phyloP scores from a whole-genome alignment of 64 coral and sea anemone genomes.

The Hydrozoanthus tunicans region DNA sequence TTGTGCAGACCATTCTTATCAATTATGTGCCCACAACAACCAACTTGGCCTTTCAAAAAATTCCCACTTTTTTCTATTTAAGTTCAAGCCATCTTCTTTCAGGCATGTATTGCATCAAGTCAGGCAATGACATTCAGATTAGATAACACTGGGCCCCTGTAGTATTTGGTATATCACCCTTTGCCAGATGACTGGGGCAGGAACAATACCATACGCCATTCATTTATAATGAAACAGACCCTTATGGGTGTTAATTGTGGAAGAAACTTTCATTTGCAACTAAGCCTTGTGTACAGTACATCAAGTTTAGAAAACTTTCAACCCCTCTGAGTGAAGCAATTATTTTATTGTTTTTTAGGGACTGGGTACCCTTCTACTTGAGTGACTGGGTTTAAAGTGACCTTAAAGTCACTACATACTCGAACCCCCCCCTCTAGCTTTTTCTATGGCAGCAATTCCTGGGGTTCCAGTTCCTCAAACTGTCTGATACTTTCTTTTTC shows the following conservation, averaged over 20 bases:
- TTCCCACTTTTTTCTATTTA: slow-evolving; percentile 15
- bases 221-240: not conserved
- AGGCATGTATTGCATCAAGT: not conserved
- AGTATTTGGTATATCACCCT: slow-evolving; percentile 1
- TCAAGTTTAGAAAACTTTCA: slow-evolving; percentile 3
- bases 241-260: not conserved
- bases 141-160: slow-evolving; percentile 9
- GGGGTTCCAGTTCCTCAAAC: slow-evolving; percentile 8
- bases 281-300: not conserved
- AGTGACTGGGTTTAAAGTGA: not conserved
- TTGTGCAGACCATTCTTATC: slow-evolving; percentile 16
- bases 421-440: not conserved
- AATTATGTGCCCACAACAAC: slow-evolving; percentile 5
- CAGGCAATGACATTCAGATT: not conserved
- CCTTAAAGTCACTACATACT: slow-evolving; percentile 27
- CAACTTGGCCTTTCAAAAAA: not conserved
- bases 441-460: not conserved
- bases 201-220: not conserved
- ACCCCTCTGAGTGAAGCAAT: slow-evolving; percentile 12
- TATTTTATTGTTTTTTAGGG: not conserved
- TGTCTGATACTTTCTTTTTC: slow-evolving; percentile 19
- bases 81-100: slow-evolving; percentile 14
- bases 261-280: slow-evolving; percentile 13
- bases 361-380: not conserved
- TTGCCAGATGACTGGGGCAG: slow-evolving; percentile 4